phyloP scores from a whole-genome alignment of 2,888 invertebrate genomes.

The Harpalus rubripes region DNA sequence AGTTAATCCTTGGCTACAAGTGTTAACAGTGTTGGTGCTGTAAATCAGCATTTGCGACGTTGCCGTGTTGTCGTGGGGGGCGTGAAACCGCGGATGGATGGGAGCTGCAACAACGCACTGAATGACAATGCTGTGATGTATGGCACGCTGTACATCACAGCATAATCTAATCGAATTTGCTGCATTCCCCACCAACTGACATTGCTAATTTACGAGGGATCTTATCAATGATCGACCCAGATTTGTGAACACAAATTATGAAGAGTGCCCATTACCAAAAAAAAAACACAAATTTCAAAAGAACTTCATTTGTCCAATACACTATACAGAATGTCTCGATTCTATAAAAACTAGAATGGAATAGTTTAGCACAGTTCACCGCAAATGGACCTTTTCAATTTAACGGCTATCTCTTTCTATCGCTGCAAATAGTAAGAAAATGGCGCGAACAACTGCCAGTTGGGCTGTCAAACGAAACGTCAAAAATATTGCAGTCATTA shows the following conservation, averaged over 20 bases:
- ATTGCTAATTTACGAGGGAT: constrained; percentile 30
- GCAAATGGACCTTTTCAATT: no score
- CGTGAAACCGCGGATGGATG: constrained; percentile 53
- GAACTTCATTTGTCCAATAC: neutral
- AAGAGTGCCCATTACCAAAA: neutral
- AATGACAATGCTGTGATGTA: constrained; percentile 43
- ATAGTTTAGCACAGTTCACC: no score
- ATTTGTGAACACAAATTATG: constrained; percentile 9
- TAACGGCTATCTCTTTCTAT: no score
- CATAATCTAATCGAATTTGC: constrained; percentile 50
- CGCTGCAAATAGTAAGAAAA: no score
- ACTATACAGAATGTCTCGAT: no score
- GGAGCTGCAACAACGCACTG: constrained; percentile 38
- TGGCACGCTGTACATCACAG: constrained; percentile 31
- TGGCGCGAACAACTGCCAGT: no score
- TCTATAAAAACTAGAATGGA: no score
- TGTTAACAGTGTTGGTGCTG: constrained; percentile 47
- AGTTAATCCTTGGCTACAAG: constrained; percentile 26
- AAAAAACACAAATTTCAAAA: neutral
- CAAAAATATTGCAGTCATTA: no score
- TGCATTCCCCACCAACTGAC: constrained; percentile 13
- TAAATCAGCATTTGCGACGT: constrained; percentile 55
- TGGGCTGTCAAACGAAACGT: no score
- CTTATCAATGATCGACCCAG: constrained; percentile 20
- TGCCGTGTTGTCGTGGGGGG: constrained; percentile 42